phyloP scores from a whole-genome alignment of 2,888 invertebrate genomes.

The Thecocarcelia acutangulata region DNA sequence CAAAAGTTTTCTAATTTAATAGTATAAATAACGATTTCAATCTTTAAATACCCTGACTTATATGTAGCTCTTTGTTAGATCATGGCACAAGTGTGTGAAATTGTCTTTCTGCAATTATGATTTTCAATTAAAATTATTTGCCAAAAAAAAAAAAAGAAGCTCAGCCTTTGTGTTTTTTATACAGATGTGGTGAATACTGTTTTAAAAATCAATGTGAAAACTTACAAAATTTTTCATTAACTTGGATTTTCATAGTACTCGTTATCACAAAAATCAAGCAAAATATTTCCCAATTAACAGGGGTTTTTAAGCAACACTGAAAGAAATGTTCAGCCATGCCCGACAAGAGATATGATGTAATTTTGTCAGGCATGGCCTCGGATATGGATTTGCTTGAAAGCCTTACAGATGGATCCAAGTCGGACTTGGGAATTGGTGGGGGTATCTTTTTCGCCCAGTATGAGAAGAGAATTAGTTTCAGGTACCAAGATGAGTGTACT shows the following conservation, averaged over 20 bases:
- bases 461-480: too few species aligned
- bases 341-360: too few species aligned
- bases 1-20: too few species aligned
- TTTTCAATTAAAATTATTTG: conserved; percentile 65
- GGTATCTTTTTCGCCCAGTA: too few species aligned
- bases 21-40: too few species aligned
- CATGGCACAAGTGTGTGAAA: conserved; percentile 38
- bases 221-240: conserved; percentile 1
- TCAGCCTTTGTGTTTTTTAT: not conserved
- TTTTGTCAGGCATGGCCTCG: too few species aligned
- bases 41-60: not conserved
- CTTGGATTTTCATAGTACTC: conserved; percentile 34
- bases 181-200: not conserved
- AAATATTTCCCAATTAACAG: not conserved
- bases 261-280: conserved; percentile 50
- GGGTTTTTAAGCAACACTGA: conserved; percentile 10
- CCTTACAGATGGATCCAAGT: too few species aligned
- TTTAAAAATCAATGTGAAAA: conserved; percentile 15
- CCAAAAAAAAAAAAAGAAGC: conserved; percentile 10
- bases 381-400: too few species aligned
- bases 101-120: conserved; percentile 45
- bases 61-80: not conserved
- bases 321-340: not conserved
- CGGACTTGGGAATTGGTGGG: too few species aligned
- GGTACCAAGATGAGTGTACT: too few species aligned